These are phyloP conservation scores for Thermophis baileyi DNA, from an alignment of 2,113 vertebrate species.

Conservation along the genomic window DNA sequence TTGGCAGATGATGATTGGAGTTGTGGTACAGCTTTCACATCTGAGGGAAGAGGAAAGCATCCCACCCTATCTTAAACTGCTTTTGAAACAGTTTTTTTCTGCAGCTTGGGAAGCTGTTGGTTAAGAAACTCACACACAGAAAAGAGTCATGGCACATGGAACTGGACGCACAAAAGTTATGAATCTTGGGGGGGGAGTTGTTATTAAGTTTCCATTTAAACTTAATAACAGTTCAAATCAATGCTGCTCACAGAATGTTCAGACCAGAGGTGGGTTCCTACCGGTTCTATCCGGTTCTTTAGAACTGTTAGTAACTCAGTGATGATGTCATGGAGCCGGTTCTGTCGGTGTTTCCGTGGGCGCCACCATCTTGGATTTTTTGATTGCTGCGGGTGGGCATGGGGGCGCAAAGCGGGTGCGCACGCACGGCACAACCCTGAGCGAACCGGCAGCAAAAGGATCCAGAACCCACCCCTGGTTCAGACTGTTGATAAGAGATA, in stretches of 20 bases:
- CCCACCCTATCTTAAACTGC: not conserved
- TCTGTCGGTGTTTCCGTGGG: no score
- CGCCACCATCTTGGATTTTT: no score
- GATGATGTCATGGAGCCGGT: no score
- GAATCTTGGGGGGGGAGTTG: not conserved
- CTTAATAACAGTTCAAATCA: not conserved
- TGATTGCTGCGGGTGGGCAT: no score
- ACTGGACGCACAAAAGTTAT: not conserved
- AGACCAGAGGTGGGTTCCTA: no score
- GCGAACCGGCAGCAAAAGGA: no score
- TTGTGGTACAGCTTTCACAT: not conserved
- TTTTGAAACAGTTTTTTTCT: not conserved
- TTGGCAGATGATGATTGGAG: not conserved
- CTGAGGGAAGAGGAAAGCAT: not conserved
- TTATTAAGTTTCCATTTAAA: not conserved
- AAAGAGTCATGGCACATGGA: not conserved
- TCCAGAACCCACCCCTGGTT: no score
- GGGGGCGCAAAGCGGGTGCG: no score
- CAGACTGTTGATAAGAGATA: not conserved
- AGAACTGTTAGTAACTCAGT: no score
- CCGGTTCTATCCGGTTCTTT: no score
- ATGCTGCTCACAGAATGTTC: not conserved
- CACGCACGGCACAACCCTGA: no score
- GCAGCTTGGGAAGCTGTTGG: not conserved
- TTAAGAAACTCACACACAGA: not conserved